A percentile compares a stretch with the other conserved stretches of the same genome.
Conservation (phyloP, 2,113 vertebrate species). For the Herpetotheres cachinnans region DNA sequence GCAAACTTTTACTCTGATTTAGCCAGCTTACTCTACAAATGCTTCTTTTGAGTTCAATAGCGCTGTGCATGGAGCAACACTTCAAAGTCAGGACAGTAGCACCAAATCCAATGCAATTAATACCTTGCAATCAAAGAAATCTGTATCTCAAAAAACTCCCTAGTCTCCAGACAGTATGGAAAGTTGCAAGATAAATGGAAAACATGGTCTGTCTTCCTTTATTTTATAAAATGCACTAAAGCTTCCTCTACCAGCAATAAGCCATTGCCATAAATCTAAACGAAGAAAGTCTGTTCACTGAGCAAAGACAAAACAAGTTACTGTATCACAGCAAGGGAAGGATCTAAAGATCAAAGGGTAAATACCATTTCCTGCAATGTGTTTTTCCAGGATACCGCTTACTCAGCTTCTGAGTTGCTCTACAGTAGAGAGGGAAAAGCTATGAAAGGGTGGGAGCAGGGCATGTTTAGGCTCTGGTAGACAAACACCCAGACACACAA, state of each 20-base stretch:
- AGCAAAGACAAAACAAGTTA: constrained; percentile 6
- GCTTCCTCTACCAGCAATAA: background rate
- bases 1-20: background rate
- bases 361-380: constrained; percentile 22
- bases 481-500: background rate
- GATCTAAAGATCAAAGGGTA: constrained; percentile 45
- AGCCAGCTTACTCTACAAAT: background rate
- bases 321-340: background rate
- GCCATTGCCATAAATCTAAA: constrained; percentile 18
- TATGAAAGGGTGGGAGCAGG: background rate
- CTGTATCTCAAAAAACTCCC: background rate
- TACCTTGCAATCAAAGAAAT: background rate
- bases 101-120: background rate
- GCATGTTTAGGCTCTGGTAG: background rate
- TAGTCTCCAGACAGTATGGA: background rate
- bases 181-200: background rate
- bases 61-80: background rate
- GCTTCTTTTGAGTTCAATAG: background rate
- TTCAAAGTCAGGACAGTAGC: background rate
- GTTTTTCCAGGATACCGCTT: constrained; percentile 26
- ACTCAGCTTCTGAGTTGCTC: background rate
- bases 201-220: background rate
- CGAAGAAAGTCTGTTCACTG: background rate
- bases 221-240: background rate
- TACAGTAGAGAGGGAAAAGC: background rate